Conservation (phyloP, 1,140 invertebrate genomes). For the Cyrtorhinus lividipennis region DNA sequence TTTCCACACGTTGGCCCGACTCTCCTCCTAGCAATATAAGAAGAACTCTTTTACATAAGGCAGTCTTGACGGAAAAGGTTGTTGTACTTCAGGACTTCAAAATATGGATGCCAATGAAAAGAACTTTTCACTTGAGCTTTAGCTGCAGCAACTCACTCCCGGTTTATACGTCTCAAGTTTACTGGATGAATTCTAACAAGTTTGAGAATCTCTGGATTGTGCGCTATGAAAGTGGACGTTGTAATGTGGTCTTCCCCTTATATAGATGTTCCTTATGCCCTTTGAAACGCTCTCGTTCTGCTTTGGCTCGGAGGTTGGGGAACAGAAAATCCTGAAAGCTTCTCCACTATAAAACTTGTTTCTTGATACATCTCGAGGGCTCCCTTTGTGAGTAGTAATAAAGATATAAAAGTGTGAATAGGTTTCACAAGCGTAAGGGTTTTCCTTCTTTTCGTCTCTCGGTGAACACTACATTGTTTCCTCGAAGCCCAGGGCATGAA, state of each 20-base stretch:
- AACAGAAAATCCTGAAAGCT: not conserved
- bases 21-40: no score
- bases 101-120: no score
- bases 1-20: no score
- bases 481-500: not conserved
- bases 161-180: no score
- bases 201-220: no score
- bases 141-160: no score
- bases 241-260: not conserved
- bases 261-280: not conserved
- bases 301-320: not conserved
- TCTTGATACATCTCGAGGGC: not conserved
- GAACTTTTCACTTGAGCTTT: no score
- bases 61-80: no score
- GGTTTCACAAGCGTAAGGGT: not conserved
- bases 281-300: not conserved
- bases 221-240: no score
- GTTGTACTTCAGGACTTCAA: no score
- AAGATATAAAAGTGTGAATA: not conserved
- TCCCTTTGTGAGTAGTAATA: not conserved
- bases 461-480: not conserved
- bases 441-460: not conserved
- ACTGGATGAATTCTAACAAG: no score
- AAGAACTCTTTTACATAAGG: no score
- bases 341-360: not conserved